Evolutionary conservation across 2,888 invertebrate genomes (phyloP), one percentile per base, ranked within the genome.

Genomic region (Morpho deidamia): DNA sequence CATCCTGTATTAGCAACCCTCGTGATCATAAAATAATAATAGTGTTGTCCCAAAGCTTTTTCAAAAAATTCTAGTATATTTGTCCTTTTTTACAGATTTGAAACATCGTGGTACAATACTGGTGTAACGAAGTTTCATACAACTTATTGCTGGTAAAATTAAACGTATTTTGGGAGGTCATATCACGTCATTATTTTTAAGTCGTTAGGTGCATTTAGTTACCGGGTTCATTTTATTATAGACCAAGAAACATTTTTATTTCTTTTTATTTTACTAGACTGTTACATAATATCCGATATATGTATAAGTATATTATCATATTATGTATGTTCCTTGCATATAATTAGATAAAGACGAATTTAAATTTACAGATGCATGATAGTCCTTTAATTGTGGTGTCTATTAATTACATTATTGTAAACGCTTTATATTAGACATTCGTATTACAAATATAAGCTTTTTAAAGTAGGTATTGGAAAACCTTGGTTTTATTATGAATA

Each of bases 81-180:
- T 23, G 23, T 23, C 23, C 23, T 55, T 56, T 84, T 81, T 63
- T 42, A 5, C 86, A 88, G 88, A 88, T 88, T 86, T 78, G 74
- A 72, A 76, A 71, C 65, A 47, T 58, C 66, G 60, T 68, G 66
- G 72, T 70, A 71, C 76, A 74, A 73, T 73, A 79, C 72, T 73
- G 76, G 81, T 68, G 68, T 76, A 72, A 76, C 66, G 71, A 80
- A 81, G 77, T 78, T 79, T 72, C 76, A 75, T 69, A 75, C 74
- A 72, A 78, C 81, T 73, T 79, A 75, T 74, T 84, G 84, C 84
- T 85, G 83, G 86, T 87, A 83, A 83, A 81, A 73, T 78, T 74
- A 74, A 74, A 70, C 71, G 69, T 76, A 71, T 76, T 62, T 66
- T 79, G 86, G 83, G 83, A 83, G 84, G 84, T 73, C 81, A 81